These are phyloP conservation scores for Tupaia tana DNA, from an alignment of 2,113 vertebrate species.

Conservation along the genomic window DNA sequence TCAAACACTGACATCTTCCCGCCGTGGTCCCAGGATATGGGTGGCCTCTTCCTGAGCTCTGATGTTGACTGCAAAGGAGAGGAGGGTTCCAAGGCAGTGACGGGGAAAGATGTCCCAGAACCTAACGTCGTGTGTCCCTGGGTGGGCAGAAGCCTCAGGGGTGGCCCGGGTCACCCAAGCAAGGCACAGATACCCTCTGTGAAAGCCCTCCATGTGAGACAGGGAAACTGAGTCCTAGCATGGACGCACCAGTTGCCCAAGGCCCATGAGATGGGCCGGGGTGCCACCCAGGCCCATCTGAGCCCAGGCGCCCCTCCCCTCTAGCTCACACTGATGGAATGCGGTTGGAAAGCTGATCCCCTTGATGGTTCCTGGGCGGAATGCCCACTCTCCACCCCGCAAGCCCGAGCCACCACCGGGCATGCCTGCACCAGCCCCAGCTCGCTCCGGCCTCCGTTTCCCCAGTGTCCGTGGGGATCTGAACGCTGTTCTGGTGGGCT, in stretches of 20 bases:
- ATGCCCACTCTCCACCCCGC: too few species aligned
- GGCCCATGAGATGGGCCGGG: neutral
- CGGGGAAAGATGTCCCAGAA: neutral
- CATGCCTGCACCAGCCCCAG: neutral
- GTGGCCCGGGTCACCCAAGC: neutral
- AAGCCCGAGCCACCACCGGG: too few species aligned
- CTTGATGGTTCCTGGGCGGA: neutral
- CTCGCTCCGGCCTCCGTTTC: neutral
- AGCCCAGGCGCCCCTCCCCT: neutral
- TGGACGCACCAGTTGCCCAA: neutral
- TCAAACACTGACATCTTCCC: neutral
- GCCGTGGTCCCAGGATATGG: neutral
- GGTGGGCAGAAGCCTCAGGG: neutral
- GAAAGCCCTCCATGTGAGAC: neutral
- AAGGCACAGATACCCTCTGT: too few species aligned
- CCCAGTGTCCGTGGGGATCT: neutral
- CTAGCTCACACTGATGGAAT: neutral
- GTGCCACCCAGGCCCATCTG: neutral
- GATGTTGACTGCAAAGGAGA: neutral
- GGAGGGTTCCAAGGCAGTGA: too few species aligned
- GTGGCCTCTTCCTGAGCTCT: neutral
- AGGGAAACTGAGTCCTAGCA: neutral
- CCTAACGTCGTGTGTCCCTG: neutral
- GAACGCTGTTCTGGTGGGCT: neutral
- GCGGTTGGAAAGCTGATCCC: too few species aligned